phyloP scores from a whole-genome alignment of 2,797 vertebrate genomes.

The Acipenser oxyrinchus region DNA sequence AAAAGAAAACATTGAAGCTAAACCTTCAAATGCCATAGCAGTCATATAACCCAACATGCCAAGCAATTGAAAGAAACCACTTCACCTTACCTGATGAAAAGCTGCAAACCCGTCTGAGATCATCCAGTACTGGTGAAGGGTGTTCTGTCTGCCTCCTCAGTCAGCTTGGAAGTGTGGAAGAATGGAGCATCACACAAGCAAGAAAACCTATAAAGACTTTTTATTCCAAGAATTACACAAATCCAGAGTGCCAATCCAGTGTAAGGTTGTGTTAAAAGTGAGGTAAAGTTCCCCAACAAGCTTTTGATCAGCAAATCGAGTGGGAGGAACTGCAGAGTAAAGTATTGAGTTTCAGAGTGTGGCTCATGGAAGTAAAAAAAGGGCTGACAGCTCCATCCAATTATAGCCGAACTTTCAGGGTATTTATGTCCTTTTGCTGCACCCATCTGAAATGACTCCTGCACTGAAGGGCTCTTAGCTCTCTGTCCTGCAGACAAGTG shows the following conservation, averaged over 20 bases:
- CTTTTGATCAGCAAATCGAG: slow-evolving; percentile 44
- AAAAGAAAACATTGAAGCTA: no score
- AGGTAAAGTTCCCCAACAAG: slow-evolving; percentile 44
- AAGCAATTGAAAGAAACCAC: no score
- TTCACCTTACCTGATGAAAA: no score
- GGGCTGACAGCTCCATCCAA: slow-evolving; percentile 53
- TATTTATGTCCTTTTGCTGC: slow-evolving; percentile 60
- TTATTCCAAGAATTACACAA: slow-evolving; percentile 1
- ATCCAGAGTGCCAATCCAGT: slow-evolving; percentile 52
- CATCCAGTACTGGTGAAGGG: slow-evolving; percentile 9
- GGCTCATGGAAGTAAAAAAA: slow-evolving; percentile 42
- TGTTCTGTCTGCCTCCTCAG: not conserved
- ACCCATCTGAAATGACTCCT: slow-evolving; percentile 44
- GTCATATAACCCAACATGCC: no score
- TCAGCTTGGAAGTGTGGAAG: slow-evolving; percentile 31
- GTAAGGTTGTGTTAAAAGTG: slow-evolving; percentile 44
- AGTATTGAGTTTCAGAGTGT: slow-evolving; percentile 62
- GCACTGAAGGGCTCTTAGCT: slow-evolving; percentile 32
- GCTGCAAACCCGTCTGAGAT: slow-evolving; percentile 17
- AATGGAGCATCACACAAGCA: slow-evolving; percentile 33
- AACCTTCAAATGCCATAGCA: no score
- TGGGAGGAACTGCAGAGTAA: slow-evolving; percentile 43
- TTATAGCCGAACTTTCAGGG: slow-evolving; percentile 67
- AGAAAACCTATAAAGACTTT: slow-evolving; percentile 16
- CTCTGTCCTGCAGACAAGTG: not conserved